Base-by-base conservation (phyloP, 2,113 vertebrate species). In the Stigmatopora nigra region DNA sequence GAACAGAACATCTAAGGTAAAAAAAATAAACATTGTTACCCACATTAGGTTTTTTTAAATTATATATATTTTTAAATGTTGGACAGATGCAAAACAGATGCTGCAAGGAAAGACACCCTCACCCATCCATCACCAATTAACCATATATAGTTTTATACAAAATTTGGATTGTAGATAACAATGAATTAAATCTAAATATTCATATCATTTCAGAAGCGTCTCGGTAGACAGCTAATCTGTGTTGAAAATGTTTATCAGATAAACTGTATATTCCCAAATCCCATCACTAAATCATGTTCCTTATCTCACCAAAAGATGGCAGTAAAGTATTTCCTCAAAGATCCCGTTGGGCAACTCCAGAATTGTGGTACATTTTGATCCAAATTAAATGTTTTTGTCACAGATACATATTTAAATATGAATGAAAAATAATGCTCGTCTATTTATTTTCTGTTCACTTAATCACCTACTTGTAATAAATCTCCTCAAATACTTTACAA, bases 291-390 rank as follows among this genome's bases (percentile, higher is more conserved):
- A 10, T 74, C 17, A 4, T 10, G 10, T 78, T 73, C 60, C 31
- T 3, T 4, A 12, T 44, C 10, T 45, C 20, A 36, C 81, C 87
- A 86, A 72, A 31, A 84, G 87, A 88, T 88, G 87, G 87, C 87
- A 86, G 79, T 88, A 78, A 86, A 82, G 77, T 59, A 63, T 82
- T 85, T 80, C 57, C 60, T 57, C 69, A 70, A 53, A 14, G 46
- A 79, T 47, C 2, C 3, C 11, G 25, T 9, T 5, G 11, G 10
- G 41, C 0, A 1, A 2, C 8, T 62, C 67, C 31, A 35, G 35
- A 70, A 47, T 68, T 0, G 19, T 2, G 25, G 17, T 61, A 56
- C 2, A 49, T n/a, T 0, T 16, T 22, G 49, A 38, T 69, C 58
- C 47, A 64, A 52, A 74, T 6, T 66, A 69, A 25, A 77, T 41